These are phyloP conservation scores for Suncus etruscus DNA, from an alignment of 2,113 vertebrate genomes.

Conservation along the genomic window DNA sequence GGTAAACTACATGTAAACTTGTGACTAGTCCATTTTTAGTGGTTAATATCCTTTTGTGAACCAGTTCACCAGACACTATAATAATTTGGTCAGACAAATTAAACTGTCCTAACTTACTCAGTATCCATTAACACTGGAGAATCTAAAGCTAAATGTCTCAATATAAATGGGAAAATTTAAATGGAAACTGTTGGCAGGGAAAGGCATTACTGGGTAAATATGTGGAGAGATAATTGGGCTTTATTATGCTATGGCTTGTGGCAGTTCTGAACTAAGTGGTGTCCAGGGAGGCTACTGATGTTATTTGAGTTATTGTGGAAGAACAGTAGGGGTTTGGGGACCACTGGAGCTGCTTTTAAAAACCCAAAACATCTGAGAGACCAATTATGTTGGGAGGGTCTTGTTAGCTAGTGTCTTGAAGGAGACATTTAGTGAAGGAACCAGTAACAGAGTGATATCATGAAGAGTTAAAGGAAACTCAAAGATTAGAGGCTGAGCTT, in stretches of 20 bases:
- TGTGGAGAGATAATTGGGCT: slow-evolving; percentile 4
- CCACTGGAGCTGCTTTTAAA: not conserved
- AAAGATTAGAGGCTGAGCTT: slow-evolving; percentile 14
- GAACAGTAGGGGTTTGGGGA: not conserved
- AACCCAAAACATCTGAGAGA: slow-evolving; percentile 28
- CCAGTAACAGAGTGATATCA: not conserved
- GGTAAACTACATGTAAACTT: not conserved
- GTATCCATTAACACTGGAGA: not conserved
- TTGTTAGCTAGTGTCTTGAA: slow-evolving; percentile 44
- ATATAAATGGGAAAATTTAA: slow-evolving; percentile 21
- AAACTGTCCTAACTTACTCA: slow-evolving; percentile 29
- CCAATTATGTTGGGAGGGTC: slow-evolving; percentile 21
- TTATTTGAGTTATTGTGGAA: slow-evolving; percentile 28
- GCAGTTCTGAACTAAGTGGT: slow-evolving; percentile 27
- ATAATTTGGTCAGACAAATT: not conserved
- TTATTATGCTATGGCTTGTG: slow-evolving; percentile 17
- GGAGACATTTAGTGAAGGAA: not conserved
- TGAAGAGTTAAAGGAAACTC: not conserved
- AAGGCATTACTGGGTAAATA: not conserved
- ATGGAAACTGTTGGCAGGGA: slow-evolving; percentile 1
- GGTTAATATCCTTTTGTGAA: slow-evolving; percentile 41
- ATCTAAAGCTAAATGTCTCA: not conserved
- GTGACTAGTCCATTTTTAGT: slow-evolving; percentile 3
- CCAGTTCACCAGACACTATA: slow-evolving; percentile 1
- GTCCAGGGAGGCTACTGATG: slow-evolving; percentile 25